These are phyloP conservation scores for Halcyon senegalensis DNA, from an alignment of 2,113 vertebrate genomes.

Conservation along the genomic window DNA sequence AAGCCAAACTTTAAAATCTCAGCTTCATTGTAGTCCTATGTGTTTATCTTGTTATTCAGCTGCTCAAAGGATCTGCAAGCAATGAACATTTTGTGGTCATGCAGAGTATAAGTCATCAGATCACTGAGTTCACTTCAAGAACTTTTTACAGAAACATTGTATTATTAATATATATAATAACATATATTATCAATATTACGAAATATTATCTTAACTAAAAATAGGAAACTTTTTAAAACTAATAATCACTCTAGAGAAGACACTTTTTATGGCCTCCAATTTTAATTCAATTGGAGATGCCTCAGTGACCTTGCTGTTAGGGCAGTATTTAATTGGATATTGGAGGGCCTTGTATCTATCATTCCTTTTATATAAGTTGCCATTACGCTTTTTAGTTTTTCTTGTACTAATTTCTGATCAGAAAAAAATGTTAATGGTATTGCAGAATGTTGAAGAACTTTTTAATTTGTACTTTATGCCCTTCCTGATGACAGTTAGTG, in stretches of 20 bases:
- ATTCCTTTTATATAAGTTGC: neutral
- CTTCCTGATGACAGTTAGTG: neutral
- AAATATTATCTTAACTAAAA: neutral
- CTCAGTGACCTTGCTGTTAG: neutral
- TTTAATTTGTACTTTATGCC: neutral
- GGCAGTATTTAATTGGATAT: neutral
- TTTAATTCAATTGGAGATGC: neutral
- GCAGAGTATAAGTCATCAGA: neutral
- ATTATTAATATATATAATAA: neutral
- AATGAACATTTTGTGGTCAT: neutral
- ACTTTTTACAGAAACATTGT: neutral
- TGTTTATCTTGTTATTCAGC: neutral
- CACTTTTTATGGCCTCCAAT: neutral
- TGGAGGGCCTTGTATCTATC: neutral
- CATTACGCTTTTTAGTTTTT: neutral
- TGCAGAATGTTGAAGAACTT: neutral
- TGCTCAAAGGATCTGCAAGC: neutral
- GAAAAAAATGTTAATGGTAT: neutral
- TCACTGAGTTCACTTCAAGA: neutral
- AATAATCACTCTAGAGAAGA: neutral
- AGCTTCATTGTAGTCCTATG: neutral
- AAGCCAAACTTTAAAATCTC: accelerated
- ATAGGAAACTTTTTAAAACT: neutral
- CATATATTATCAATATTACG: neutral
- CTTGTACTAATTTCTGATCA: neutral